Conservation (phyloP, 2,113 vertebrate species). For the Gavia stellata region DNA sequence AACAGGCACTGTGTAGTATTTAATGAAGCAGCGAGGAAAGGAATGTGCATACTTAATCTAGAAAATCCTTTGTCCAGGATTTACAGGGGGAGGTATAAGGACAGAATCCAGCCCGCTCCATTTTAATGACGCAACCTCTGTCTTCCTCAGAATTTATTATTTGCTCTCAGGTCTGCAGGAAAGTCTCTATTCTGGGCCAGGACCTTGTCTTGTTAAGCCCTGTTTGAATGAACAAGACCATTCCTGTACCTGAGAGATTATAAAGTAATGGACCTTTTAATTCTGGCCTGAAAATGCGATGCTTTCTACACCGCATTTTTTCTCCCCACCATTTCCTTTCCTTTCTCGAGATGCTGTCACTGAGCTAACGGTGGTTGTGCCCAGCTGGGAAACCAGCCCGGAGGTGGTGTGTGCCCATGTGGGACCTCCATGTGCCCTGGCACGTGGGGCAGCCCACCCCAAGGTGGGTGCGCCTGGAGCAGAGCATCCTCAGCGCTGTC, state of each 20-base stretch:
- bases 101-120: neutral
- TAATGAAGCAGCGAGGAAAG: neutral
- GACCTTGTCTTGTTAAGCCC: neutral
- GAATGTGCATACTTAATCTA: neutral
- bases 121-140: neutral
- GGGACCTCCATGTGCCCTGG: neutral
- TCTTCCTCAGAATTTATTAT: conserved; percentile 6
- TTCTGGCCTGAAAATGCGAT: neutral
- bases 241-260: neutral
- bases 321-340: neutral
- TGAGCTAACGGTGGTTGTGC: neutral
- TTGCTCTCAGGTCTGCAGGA: neutral
- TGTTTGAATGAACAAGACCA: neutral
- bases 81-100: neutral
- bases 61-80: neutral
- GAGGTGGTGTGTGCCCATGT: rapidly evolving
- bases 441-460: rapidly evolving
- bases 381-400: neutral
- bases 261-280: neutral
- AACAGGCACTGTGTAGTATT: neutral
- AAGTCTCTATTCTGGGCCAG: neutral
- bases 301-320: rapidly evolving
- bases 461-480: neutral
- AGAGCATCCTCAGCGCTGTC: neutral
- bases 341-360: neutral